phyloP scores from a whole-genome alignment of 2,888 invertebrate genomes.

The Stegophylla sp. region DNA sequence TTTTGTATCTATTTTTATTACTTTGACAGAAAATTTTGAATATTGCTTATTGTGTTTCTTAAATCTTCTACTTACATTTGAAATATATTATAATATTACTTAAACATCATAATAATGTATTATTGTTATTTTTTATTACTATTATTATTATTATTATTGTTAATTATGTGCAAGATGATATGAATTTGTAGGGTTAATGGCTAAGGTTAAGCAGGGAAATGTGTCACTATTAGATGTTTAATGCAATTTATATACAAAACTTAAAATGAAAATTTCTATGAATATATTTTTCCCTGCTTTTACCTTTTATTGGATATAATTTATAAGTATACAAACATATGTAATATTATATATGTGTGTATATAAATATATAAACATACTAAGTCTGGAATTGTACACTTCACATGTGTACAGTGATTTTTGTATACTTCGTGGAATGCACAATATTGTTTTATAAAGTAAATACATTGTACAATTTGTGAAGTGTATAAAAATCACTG shows the following conservation, averaged over 20 bases:
- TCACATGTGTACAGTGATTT: no score
- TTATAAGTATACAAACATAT: no score
- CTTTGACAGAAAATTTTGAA: background rate
- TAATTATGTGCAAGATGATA: slow-evolving; percentile 27
- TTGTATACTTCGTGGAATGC: no score
- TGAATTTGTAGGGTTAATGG: slow-evolving; percentile 13
- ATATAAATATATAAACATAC: no score
- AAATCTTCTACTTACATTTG: slow-evolving; percentile 6
- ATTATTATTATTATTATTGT: slow-evolving; percentile 22
- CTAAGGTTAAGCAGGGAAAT: slow-evolving; percentile 43
- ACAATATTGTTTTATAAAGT: no score
- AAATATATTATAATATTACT: slow-evolving; percentile 28
- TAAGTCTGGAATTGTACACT: no score
- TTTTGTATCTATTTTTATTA: background rate
- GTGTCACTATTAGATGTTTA: background rate
- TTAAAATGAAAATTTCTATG: background rate
- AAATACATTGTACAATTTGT: no score
- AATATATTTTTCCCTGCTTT: slow-evolving; percentile 40
- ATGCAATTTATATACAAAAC: background rate
- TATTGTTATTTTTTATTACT: slow-evolving; percentile 32
- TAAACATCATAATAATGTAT: background rate
- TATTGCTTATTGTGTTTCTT: slow-evolving; percentile 11
- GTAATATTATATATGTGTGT: no score
- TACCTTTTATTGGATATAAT: slow-evolving; percentile 10
- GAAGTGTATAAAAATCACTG: no score